These are phyloP conservation scores for Sinonovacula constricta DNA, from an alignment of 1,140 invertebrate genomes.

Conservation along the genomic window DNA sequence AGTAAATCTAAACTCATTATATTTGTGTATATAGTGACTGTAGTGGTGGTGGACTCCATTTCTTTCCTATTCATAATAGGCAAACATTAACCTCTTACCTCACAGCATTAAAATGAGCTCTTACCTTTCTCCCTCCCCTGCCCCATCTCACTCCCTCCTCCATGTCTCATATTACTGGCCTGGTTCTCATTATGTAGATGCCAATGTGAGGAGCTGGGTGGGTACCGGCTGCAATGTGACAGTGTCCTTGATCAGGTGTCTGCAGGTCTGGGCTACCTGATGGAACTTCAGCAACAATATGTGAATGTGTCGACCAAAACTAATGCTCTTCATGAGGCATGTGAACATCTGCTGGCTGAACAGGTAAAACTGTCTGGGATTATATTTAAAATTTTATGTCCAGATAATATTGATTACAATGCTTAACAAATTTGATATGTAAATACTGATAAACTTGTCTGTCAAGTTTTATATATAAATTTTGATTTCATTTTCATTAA, in stretches of 20 bases:
- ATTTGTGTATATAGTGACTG: neutral
- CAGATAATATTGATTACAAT: too few species aligned
- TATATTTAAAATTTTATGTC: too few species aligned
- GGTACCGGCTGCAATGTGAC: constrained; percentile 85
- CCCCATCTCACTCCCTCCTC: neutral
- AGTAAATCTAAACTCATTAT: too few species aligned
- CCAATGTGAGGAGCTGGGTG: constrained; percentile 86
- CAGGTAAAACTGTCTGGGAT: constrained; percentile 82
- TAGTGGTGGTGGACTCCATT: neutral
- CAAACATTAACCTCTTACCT: neutral
- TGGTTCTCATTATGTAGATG: constrained; percentile 63
- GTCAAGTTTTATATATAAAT: too few species aligned
- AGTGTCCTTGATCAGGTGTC: constrained; percentile 86
- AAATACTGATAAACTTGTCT: too few species aligned
- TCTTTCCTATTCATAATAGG: neutral
- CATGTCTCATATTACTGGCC: too few species aligned
- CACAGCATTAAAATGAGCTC: too few species aligned
- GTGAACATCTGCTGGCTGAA: constrained; percentile 92
- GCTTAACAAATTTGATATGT: too few species aligned
- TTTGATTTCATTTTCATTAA: too few species aligned
- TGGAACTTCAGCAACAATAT: constrained; percentile 87
- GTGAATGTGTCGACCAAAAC: constrained; percentile 93
- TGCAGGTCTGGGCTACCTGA: constrained; percentile 85
- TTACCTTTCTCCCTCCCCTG: neutral
- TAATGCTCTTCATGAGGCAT: constrained; percentile 91